Evolutionary conservation across 2,797 vertebrate genomes (phyloP), one percentile per base, ranked within the genome.

Genomic region (Florisuga fusca): DNA sequence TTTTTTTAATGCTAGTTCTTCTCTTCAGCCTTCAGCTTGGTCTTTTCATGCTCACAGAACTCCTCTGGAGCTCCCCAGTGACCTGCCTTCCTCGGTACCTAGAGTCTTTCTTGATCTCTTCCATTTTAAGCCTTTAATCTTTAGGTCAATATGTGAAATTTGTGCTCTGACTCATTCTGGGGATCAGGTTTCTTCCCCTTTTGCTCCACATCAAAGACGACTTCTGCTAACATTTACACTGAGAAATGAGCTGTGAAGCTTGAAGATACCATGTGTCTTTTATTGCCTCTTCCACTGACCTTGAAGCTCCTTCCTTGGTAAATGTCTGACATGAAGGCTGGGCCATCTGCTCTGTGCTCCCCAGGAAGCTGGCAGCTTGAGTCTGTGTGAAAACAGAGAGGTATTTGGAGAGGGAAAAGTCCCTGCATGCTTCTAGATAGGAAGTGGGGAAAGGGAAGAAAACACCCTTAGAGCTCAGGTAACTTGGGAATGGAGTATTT

Each of bases 201-300:
- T 27, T 55, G 48, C 11, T 64, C 10, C 48, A 45, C 63, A 73
- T 79, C 84, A 84, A 73, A 80, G 67, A 33, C 33, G 12, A 81
- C 38, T 93, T 93, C 53, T 84, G 73, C 55, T 63, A 41, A 15
- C 27, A 31, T 64, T 63, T 67, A 12, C 2, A 4, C 41, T 48
- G 71, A 87, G 72, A 91, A 77, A 66, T 0, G 46, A 93, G 74
- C 84, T 92, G 90, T 93, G 93, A 95, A 95, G 83, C 90, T 26
- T 95, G 93, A 87, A 95, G 94, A 63, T 3, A 27, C 67, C 50
- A 31, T 74, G 84, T 93, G 90, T 84, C 78, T 84, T 79, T 73
- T 92, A 90, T 82, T 92, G 80, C 55, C 10, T 90, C 46, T 84
- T 92, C 74, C 31, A 12, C 27, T 84, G 93, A 92, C 94, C 90